A percentile compares a stretch with the other conserved stretches of the same genome.
phyloP scores from a whole-genome alignment of 2,888 invertebrate species.

The Aporophyla lueneburgensis region DNA sequence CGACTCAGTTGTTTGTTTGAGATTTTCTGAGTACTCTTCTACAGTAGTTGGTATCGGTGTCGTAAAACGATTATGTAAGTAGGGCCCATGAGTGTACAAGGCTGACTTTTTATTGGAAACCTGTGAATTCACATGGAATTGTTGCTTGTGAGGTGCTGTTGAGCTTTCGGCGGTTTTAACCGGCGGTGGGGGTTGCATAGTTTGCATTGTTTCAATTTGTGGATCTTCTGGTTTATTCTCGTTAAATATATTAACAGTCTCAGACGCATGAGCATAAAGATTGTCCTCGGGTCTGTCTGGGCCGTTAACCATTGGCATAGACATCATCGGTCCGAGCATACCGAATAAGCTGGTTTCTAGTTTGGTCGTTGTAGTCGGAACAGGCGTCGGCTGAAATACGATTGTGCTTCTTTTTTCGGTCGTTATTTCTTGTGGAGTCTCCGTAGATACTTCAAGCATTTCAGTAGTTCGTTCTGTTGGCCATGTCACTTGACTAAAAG shows the following conservation, averaged over 20 bases:
- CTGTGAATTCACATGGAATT: constrained; percentile 76
- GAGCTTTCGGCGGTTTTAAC: constrained; percentile 74
- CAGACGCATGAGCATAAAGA: constrained; percentile 86
- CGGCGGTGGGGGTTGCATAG: constrained; percentile 91
- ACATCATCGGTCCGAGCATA: constrained; percentile 87
- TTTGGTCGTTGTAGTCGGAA: constrained; percentile 67
- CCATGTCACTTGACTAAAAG: constrained; percentile 69
- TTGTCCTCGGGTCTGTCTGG: constrained; percentile 85
- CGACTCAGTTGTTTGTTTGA: constrained; percentile 82
- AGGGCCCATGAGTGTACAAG: constrained; percentile 82
- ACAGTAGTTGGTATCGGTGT: constrained; percentile 89
- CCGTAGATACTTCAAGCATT: constrained; percentile 71
- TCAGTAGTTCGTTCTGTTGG: constrained; percentile 73
- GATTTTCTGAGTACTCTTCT: constrained; percentile 68
- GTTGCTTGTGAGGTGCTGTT: constrained; percentile 69
- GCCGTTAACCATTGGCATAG: constrained; percentile 85
- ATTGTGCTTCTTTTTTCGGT: constrained; percentile 72
- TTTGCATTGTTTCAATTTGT: constrained; percentile 90
- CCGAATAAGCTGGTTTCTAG: constrained; percentile 78
- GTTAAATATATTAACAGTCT: constrained; percentile 84
- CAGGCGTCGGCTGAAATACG: constrained; percentile 70
- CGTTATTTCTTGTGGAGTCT: constrained; percentile 75
- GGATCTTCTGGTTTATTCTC: constrained; percentile 76
- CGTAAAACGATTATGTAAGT: constrained; percentile 86
- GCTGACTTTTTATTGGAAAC: constrained; percentile 72